Evolutionary conservation across 2,888 invertebrate species (phyloP).

Genomic region (Stegana nigrithorax): DNA sequence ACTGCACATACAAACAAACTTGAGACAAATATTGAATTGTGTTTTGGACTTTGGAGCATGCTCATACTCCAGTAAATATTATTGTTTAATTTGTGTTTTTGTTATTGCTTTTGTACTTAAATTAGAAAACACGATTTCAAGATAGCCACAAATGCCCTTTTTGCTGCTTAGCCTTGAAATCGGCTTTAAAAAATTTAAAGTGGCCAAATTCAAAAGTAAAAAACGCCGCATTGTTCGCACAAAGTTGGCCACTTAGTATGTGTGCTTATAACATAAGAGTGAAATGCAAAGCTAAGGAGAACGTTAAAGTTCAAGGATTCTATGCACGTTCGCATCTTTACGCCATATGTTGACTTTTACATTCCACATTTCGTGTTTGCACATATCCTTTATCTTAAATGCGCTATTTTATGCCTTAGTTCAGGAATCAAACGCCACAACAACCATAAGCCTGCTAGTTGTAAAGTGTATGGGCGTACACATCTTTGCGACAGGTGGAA

Average conservation of each 20-base stretch:
- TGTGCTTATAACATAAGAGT: neutral
- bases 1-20: neutral
- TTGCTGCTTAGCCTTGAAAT: neutral
- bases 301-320: slow-evolving; percentile 59
- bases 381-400: slow-evolving; percentile 49
- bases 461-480: too few relatives aligned
- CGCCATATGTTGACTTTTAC: slow-evolving; percentile 66
- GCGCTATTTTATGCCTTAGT: slow-evolving; percentile 54
- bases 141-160: neutral
- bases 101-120: neutral
- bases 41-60: neutral
- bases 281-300: neutral
- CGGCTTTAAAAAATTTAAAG: neutral
- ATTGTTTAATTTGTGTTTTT: neutral
- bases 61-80: neutral
- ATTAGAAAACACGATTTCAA: neutral
- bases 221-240: neutral
- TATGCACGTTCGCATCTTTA: slow-evolving; percentile 66
- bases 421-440: slow-evolving; percentile 1
- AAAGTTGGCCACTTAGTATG: neutral
- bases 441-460: slow-evolving; percentile 19
- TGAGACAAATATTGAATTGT: slow-evolving; percentile 8
- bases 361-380: slow-evolving; percentile 52
- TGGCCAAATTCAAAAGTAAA: neutral
- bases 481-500: neutral